Conservation (phyloP, 2,113 vertebrate species). For the Gallinago media region DNA sequence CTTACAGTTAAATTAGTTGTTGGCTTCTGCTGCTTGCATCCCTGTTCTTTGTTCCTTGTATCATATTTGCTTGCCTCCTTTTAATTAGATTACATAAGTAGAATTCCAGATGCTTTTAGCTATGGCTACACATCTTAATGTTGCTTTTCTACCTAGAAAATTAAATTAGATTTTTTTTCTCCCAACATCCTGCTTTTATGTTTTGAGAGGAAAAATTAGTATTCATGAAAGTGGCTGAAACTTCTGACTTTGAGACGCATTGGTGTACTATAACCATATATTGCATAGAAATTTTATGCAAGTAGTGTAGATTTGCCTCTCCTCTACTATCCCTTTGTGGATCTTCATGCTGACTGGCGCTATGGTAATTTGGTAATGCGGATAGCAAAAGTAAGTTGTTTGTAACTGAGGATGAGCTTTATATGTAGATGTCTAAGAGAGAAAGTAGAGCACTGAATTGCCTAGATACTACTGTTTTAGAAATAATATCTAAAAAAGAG, state of each 20-base stretch:
- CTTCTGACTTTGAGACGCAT: neutral
- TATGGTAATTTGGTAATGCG: neutral
- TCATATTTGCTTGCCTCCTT: neutral
- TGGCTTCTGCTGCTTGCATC: neutral
- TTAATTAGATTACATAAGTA: neutral
- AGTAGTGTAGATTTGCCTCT: neutral
- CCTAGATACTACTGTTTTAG: neutral
- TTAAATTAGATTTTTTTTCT: neutral
- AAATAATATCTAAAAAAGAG: neutral
- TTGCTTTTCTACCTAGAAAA: conserved; percentile 4
- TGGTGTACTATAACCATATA: neutral
- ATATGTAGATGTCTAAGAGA: neutral
- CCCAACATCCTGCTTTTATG: neutral
- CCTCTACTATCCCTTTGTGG: neutral
- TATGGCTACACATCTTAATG: neutral
- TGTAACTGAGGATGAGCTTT: neutral
- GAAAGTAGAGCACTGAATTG: neutral
- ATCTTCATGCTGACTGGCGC: neutral
- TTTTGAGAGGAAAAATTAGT: neutral
- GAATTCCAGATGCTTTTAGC: neutral
- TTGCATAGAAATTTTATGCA: neutral
- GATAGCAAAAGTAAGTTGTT: neutral
- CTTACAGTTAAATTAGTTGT: neutral
- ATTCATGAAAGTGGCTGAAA: neutral
- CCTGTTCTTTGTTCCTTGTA: neutral